A percentile compares a stretch with the other conserved stretches of the same genome.
Evolutionary conservation across 2,113 vertebrate genomes (phyloP).

Genomic region (Nycticryphes semicollaris): DNA sequence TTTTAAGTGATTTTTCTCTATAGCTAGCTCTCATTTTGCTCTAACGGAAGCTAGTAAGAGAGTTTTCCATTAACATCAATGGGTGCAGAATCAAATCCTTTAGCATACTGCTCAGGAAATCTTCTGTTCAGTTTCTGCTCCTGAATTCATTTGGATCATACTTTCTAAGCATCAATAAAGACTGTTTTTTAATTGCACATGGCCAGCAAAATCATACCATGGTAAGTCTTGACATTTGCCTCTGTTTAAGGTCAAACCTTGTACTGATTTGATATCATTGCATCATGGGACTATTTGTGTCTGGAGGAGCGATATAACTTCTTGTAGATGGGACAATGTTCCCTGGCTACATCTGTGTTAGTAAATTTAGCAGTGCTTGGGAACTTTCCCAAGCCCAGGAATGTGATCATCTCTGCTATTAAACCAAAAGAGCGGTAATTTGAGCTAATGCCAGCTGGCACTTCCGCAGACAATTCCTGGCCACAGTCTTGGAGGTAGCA

Average conservation of each 20-base stretch:
- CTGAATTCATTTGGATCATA: not conserved
- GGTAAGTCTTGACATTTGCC: not conserved
- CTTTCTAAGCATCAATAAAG: not conserved
- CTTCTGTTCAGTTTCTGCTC: not conserved
- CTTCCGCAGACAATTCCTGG: not conserved
- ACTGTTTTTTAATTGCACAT: not conserved
- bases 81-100: not conserved
- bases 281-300: not conserved
- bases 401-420: not conserved
- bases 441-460: conserved; percentile 18
- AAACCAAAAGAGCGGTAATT: not conserved
- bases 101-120: not conserved
- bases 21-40: not conserved
- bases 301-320: not conserved
- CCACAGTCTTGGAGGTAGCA: not conserved
- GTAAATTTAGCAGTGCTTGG: not conserved
- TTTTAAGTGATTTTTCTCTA: conserved; percentile 35
- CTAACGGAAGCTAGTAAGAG: not conserved
- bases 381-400: not conserved
- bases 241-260: not conserved
- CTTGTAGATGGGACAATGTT: not conserved
- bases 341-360: not conserved
- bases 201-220: not conserved
- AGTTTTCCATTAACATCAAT: not conserved
- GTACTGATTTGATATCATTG: accelerated